Evolutionary conservation across 2,113 vertebrate genomes (phyloP).

Genomic region (Macrotis lagotis): DNA sequence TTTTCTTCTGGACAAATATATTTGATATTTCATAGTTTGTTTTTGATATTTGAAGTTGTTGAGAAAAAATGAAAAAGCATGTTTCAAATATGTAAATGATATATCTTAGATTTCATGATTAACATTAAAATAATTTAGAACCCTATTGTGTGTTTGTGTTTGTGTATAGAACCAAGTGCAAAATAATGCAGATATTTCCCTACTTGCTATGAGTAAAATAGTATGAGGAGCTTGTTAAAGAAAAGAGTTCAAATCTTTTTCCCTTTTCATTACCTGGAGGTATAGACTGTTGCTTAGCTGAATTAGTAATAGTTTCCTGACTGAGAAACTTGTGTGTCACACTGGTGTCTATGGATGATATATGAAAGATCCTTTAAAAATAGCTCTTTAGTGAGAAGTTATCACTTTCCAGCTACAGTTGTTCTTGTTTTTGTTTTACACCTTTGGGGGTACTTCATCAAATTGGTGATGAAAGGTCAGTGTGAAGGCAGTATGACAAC

Average conservation of each 20-base stretch:
- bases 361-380: constrained; percentile 28
- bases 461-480: constrained; percentile 32
- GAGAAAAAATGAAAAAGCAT: constrained; percentile 19
- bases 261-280: constrained; percentile 11
- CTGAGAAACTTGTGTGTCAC: not conserved
- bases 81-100: not conserved
- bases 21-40: too few relatives aligned
- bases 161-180: constrained; percentile 36
- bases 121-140: constrained; percentile 44
- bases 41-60: too few relatives aligned
- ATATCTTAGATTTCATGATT: constrained; percentile 30
- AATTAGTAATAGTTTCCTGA: constrained; percentile 15
- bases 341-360: not conserved
- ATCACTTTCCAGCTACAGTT: constrained; percentile 11
- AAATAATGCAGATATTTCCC: constrained; percentile 14
- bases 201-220: constrained; percentile 39
- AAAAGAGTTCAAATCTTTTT: constrained; percentile 20
- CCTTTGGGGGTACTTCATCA: constrained; percentile 21
- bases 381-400: constrained; percentile 43
- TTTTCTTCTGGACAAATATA: constrained; percentile 26
- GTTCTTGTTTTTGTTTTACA: too few relatives aligned
- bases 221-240: constrained; percentile 32
- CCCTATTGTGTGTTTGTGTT: constrained; percentile 35
- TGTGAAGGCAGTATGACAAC: constrained; percentile 4
- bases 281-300: constrained; percentile 3